phyloP scores from a whole-genome alignment of 2,888 invertebrate species.

The Xanthia togata region DNA sequence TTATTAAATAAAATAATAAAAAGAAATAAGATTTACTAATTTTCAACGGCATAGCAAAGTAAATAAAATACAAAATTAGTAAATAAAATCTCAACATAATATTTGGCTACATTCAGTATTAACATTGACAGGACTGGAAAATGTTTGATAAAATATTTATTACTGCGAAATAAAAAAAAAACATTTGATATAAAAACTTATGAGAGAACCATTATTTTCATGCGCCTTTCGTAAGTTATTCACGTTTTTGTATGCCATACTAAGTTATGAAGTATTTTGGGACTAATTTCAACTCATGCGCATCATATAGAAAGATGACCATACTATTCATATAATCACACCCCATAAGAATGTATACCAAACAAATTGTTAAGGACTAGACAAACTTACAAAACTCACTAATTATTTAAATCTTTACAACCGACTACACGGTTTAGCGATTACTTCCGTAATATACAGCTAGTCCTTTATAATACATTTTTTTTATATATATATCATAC shows the following conservation, averaged over 20 bases:
- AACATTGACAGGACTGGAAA: constrained; percentile 64
- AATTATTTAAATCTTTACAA: constrained; percentile 36
- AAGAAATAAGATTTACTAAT: constrained; percentile 49
- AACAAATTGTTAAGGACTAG: constrained; percentile 56
- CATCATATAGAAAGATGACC: not conserved
- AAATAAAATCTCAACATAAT: constrained; percentile 50
- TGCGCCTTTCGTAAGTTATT: not conserved
- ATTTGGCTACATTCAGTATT: constrained; percentile 64
- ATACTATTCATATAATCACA: not conserved
- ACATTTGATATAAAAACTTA: constrained; percentile 45
- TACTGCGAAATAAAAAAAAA: constrained; percentile 18
- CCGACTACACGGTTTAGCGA: constrained; percentile 5
- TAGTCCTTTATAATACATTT: constrained; percentile 59
- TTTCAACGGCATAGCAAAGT: constrained; percentile 45
- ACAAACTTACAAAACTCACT: constrained; percentile 49
- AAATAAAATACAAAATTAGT: constrained; percentile 60
- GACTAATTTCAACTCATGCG: constrained; percentile 12
- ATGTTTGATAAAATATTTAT: constrained; percentile 30
- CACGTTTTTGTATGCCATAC: not conserved
- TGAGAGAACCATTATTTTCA: constrained; percentile 1
- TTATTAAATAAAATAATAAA: constrained; percentile 28
- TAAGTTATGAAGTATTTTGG: constrained; percentile 3
- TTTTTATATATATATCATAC: constrained; percentile 42
- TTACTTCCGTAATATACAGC: constrained; percentile 14
- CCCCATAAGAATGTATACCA: constrained; percentile 42